Evolutionary conservation across 2,113 vertebrate genomes (phyloP).

Genomic region (Alces alces): DNA sequence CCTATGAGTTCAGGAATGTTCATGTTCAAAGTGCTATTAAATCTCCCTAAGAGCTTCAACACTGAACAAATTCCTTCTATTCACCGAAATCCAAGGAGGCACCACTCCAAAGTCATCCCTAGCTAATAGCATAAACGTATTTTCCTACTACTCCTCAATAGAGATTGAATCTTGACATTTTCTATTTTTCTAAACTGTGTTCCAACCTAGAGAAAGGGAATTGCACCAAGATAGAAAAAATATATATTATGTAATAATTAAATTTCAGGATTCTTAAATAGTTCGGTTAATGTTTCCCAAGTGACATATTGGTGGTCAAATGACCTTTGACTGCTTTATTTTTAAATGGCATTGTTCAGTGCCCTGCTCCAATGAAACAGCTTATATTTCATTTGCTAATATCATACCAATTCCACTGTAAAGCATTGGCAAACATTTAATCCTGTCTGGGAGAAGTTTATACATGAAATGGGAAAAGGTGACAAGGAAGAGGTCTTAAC

Average conservation of each 20-base stretch:
- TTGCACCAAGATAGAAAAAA: neutral
- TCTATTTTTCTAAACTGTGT: neutral
- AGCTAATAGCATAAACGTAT: neutral
- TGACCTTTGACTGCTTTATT: neutral
- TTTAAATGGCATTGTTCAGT: neutral
- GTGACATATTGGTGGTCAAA: neutral
- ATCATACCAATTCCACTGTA: neutral
- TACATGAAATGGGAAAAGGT: neutral
- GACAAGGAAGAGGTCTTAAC: neutral
- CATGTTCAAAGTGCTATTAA: neutral
- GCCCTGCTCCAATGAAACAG: neutral
- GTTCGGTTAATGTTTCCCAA: slow-evolving; percentile 17
- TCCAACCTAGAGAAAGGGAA: slow-evolving; percentile 2
- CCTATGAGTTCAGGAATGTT: neutral
- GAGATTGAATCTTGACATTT: neutral
- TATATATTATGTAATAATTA: neutral
- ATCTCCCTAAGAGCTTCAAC: neutral
- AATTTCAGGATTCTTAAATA: neutral
- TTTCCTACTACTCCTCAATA: neutral
- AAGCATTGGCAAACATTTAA: slow-evolving; percentile 18
- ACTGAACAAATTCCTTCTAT: neutral
- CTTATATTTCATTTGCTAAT: neutral
- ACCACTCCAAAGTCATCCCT: neutral
- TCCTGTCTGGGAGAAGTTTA: neutral
- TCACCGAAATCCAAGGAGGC: slow-evolving; percentile 12